Evolutionary conservation across 2,113 vertebrate species (phyloP).

Genomic region (Chionodraco myersi): DNA sequence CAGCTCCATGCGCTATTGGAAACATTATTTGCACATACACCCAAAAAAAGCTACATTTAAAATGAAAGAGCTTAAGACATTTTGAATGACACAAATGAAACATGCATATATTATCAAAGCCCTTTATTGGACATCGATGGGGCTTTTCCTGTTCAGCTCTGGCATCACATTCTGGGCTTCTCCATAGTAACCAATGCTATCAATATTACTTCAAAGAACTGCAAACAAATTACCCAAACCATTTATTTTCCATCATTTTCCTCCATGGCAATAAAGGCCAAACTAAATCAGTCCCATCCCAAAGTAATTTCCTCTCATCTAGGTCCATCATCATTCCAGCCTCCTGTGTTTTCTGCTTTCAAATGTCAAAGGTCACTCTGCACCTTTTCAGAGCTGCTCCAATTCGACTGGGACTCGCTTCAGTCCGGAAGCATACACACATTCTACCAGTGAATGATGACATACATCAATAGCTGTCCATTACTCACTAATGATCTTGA

Average conservation of each 20-base stretch:
- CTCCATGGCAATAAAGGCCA: conserved; percentile 42
- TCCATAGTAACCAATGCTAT: conserved; percentile 41
- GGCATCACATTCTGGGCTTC: conserved; percentile 27
- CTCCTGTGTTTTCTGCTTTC: conserved; percentile 55
- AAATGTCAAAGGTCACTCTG: conserved; percentile 63
- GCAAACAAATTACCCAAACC: conserved; percentile 49
- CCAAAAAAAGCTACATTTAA: conserved; percentile 1
- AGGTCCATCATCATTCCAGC: conserved; percentile 65
- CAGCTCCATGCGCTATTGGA: neutral
- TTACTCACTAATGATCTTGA: conserved; percentile 69
- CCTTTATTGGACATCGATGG: conserved; percentile 9
- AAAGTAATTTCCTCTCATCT: conserved; percentile 67
- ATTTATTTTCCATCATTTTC: conserved; percentile 47
- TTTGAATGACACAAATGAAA: neutral
- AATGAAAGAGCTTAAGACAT: conserved; percentile 21
- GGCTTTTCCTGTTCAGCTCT: conserved; percentile 18
- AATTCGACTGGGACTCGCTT: conserved; percentile 49
- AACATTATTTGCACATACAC: conserved; percentile 16
- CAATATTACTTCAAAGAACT: conserved; percentile 71
- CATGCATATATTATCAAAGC: neutral
- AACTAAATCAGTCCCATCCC: conserved; percentile 53
- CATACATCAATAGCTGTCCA: conserved; percentile 70
- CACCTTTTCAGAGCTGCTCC: conserved; percentile 47
- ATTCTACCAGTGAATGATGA: conserved; percentile 45
- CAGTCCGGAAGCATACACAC: conserved; percentile 54